Base-by-base conservation (phyloP, 2,888 invertebrate genomes). In the Hyalella azteca region DNA sequence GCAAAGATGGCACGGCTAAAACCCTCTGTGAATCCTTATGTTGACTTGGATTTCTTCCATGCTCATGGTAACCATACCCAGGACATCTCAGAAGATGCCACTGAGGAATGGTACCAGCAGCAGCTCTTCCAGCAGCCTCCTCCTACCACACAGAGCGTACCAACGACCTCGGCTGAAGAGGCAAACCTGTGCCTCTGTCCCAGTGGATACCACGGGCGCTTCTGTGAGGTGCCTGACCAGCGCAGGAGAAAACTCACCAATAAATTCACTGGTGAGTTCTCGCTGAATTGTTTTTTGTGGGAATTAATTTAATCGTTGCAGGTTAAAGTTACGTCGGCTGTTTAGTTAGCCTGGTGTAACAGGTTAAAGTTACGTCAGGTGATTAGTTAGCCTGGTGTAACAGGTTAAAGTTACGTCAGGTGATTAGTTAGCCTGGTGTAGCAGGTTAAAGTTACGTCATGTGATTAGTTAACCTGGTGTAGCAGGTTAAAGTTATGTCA, bases 111-210 rank as follows among this genome's bases (percentile, higher is more conserved):
- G 66, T 66, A 36, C 36, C 66, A 36, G 19, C 66, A 66, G 32
- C 66, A 66, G 29, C 39, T 66, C 19, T 36, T 19, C 66, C 26
- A 54, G 26, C 26, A 54, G 26, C 26, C 54, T 54, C 26, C 13
- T 9, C 19, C 1, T 11, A 26, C 22, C 1, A 22, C 9, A 9
- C 22, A 13, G 22, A 26, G 26, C 3, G 22, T 1, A 7, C 7
- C 26, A 22, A 54, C 22, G 26, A 29, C 54, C 54, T 26, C 26
- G 26, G 26, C 13, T 7, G 54, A 60, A 1, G 54, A 36, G 19
- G 60, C 54, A 22, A 26, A 40, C 11, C 73, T 79, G 36, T 79
- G 79, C 41, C 45, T 79, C 40, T 79, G 79, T 48, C 79, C 79
- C 22, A 45, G 26, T 4, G 79, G 73, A 9, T 73, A 45, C 36